Evolutionary conservation across 2,888 invertebrate species (phyloP).

Genomic region (Caenorhabditis sp.): DNA sequence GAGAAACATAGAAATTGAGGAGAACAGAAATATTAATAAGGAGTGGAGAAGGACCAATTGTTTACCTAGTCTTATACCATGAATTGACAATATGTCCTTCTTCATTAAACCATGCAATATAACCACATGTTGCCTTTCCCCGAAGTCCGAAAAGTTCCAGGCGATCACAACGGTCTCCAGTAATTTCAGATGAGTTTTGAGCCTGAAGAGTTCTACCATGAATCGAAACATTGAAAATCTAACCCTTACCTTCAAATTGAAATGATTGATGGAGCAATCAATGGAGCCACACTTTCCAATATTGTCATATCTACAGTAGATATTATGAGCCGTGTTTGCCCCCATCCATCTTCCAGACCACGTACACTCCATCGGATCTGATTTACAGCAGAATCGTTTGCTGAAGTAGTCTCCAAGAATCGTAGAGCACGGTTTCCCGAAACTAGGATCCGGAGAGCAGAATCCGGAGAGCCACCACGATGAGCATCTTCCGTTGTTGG

Average conservation of each 20-base stretch:
- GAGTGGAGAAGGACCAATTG: conserved; percentile 6
- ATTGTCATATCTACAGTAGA: conserved; percentile 79
- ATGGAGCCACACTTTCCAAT: conserved; percentile 76
- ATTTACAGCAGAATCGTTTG: conserved; percentile 81
- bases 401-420: conserved; percentile 78
- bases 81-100: conserved; percentile 76
- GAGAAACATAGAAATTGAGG: conserved; percentile 23
- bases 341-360: conserved; percentile 82
- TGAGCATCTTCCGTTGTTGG: conserved; percentile 79
- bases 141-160: conserved; percentile 76
- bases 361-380: conserved; percentile 79
- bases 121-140: conserved; percentile 81
- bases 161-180: conserved; percentile 74
- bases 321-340: conserved; percentile 80
- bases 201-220: conserved; percentile 7
- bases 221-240: background rate
- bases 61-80: conserved; percentile 81
- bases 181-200: conserved; percentile 48
- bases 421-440: conserved; percentile 81
- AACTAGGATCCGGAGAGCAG: conserved; percentile 79
- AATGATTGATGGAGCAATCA: conserved; percentile 80
- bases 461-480: conserved; percentile 77
- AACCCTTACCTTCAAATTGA: conserved; percentile 62
- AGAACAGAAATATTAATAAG: conserved; percentile 20
- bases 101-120: conserved; percentile 81